Evolutionary conservation across 1,140 invertebrate species (phyloP).

Genomic region (Drosophila quadrilineata): DNA sequence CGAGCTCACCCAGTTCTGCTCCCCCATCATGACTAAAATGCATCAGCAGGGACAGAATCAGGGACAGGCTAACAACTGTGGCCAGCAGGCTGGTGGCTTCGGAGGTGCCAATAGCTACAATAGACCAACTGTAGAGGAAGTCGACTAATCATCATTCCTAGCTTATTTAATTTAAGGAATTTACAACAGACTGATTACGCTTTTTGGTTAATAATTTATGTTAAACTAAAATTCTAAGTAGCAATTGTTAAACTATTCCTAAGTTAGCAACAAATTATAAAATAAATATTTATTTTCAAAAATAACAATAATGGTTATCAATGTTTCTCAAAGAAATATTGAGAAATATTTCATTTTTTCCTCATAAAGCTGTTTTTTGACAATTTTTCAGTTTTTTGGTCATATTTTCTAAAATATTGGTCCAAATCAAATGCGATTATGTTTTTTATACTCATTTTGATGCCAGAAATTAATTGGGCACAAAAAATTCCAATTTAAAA

Average conservation of each 20-base stretch:
- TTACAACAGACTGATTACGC: constrained; percentile 7
- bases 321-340: too few species aligned
- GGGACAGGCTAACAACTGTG: constrained; percentile 79
- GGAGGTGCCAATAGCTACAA: constrained; percentile 49
- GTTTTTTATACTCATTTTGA: too few species aligned
- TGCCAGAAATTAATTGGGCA: too few species aligned
- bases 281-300: constrained; percentile 32
- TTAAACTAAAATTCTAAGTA: neutral
- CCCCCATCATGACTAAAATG: constrained; percentile 84
- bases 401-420: too few species aligned
- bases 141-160: constrained; percentile 83
- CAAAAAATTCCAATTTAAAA: too few species aligned
- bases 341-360: too few species aligned
- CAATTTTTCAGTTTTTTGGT: too few species aligned
- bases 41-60: constrained; percentile 72
- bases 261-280: constrained; percentile 34
- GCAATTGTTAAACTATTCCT: constrained; percentile 18
- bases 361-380: too few species aligned
- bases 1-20: constrained; percentile 83
- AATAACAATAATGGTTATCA: neutral
- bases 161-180: neutral
- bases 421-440: too few species aligned
- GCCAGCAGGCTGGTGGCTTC: constrained; percentile 82
- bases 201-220: constrained; percentile 6
- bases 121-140: constrained; percentile 88